Base-by-base conservation (phyloP, 2,797 vertebrate genomes). In the Microcaecilia unicolor region DNA sequence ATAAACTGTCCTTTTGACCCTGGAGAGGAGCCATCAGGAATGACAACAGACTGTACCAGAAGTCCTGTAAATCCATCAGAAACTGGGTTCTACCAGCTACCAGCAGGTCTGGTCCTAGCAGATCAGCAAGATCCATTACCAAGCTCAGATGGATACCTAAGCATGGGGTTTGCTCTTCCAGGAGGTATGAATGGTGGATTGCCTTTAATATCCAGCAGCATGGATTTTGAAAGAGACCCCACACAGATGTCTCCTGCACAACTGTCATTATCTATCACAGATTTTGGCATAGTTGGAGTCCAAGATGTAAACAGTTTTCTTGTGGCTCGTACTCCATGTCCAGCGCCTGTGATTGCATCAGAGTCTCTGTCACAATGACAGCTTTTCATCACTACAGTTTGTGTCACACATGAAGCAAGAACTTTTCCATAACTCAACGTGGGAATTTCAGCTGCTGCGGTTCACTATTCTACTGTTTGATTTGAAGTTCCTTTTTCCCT, bases 281-380 rank as follows among this genome's bases (percentile, higher is more conserved):
- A 83, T 48, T 89, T 89, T 33, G 81, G 86, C 61, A 64, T 80
- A 24, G 76, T 90, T 7, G 73, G 83, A 65, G 72, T 83, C 0
- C 74, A 75, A 48, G 77, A 81, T 9, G 77, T 82, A 58, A 79
- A 77, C 49, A 74, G 70, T 48, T 85, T 89, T 48, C 71, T 90
- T 73, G 79, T 70, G 10, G 37, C 77, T 34, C 80, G 61, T 9
- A 55, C 71, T 9, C 44, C 72, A 10, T 78, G 78, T 39, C 73
- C 74, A 1, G 54, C 69, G 1, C 65, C 78, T 0, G 56, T 68
- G 44, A 55, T 74, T 64, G 78, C 39, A 6, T 42, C 73, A 4
- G 80, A 58, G 62, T 78, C 84, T 25, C 52, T 88, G 63, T 88
- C 80, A 40, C 84, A 87, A 79, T 88, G 80, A 89, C 40, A 58